These are phyloP conservation scores for Erebia ligea DNA, from an alignment of 2,888 invertebrate species.

Conservation along the genomic window DNA sequence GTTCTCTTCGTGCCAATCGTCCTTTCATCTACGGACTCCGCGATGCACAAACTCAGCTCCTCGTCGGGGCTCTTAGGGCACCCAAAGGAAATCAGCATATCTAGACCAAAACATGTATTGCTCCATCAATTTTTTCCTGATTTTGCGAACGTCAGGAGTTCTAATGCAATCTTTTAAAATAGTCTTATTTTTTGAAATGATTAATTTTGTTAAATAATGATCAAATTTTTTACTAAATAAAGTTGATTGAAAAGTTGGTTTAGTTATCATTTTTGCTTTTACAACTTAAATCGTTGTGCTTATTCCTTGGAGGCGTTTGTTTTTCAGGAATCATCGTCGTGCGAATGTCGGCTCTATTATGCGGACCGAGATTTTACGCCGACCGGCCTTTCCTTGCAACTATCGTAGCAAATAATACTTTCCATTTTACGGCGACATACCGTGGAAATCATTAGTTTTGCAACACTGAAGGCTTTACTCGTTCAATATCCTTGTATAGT, in stretches of 20 bases:
- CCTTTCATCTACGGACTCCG: neutral
- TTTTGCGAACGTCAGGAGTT: neutral
- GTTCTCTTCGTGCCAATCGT: neutral
- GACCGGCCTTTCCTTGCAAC: conserved; percentile 59
- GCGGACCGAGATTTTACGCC: conserved; percentile 49
- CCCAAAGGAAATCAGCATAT: conserved; percentile 43
- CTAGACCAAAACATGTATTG: neutral
- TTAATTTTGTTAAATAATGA: no score
- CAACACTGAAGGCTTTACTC: neutral
- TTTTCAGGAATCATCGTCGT: conserved; percentile 16
- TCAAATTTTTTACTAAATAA: no score
- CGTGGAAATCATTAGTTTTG: conserved; percentile 37
- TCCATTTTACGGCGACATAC: conserved; percentile 53
- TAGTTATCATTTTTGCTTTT: no score
- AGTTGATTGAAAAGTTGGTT: no score
- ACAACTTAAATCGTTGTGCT: no score
- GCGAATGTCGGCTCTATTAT: conserved; percentile 10
- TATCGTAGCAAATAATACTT: conserved; percentile 47
- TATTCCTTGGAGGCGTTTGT: conserved; percentile 1
- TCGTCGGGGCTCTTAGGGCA: conserved; percentile 37
- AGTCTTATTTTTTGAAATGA: no score
- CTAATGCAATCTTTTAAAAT: neutral
- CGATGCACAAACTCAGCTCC: neutral
- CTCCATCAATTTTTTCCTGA: neutral
- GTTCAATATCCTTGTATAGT: neutral